These are phyloP conservation scores for Sipha flava DNA, from an alignment of 1,140 invertebrate species.

Conservation along the genomic window DNA sequence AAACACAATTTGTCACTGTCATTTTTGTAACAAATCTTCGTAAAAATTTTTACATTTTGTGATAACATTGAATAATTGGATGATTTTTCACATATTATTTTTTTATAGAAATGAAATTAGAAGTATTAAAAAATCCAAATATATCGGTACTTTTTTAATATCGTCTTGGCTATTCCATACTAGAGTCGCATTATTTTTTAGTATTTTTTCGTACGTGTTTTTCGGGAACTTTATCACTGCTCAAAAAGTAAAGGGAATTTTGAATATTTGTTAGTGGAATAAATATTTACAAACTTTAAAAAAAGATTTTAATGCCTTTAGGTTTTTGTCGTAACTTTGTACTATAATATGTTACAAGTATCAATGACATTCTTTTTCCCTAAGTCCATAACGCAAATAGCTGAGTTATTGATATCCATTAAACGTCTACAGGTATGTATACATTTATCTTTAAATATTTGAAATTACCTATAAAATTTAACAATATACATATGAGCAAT, in stretches of 20 bases:
- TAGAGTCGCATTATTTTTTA: slow-evolving; percentile 67
- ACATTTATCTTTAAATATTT: background rate
- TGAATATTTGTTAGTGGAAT: background rate
- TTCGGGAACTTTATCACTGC: slow-evolving; percentile 58
- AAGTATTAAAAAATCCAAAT: slow-evolving; percentile 60
- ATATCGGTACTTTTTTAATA: slow-evolving; percentile 62
- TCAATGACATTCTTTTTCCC: slow-evolving; percentile 64
- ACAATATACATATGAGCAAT: background rate
- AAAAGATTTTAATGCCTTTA: too few species aligned
- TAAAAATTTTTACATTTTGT: too few species aligned
- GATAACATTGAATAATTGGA: too few species aligned
- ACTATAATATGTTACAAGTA: slow-evolving; percentile 56
- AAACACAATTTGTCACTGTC: too few species aligned
- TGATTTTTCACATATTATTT: too few species aligned
- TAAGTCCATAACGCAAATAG: slow-evolving; percentile 50
- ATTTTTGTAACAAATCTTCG: too few species aligned
- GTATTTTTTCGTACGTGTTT: slow-evolving; percentile 64
- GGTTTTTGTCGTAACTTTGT: slow-evolving; percentile 43
- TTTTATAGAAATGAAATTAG: slow-evolving; percentile 49
- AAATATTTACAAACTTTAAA: too few species aligned
- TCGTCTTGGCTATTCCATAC: slow-evolving; percentile 66
- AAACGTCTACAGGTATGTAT: slow-evolving; percentile 48
- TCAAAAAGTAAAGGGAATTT: slow-evolving; percentile 54
- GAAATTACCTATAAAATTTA: too few species aligned
- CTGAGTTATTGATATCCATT: slow-evolving; percentile 57